Conservation (phyloP, 2,113 vertebrate genomes). For the Peucedramus taeniatus region DNA sequence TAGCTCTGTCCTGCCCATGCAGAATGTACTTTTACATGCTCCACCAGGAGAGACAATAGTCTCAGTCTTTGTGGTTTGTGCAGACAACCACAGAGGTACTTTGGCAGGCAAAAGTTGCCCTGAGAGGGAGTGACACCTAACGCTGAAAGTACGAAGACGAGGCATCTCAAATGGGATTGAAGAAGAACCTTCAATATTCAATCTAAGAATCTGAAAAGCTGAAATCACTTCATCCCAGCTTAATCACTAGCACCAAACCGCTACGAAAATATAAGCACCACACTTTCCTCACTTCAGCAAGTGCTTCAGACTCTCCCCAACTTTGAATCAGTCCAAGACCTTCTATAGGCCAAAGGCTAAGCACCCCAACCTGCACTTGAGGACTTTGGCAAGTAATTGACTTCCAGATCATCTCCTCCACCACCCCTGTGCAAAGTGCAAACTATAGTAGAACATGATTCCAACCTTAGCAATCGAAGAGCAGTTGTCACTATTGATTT, state of each 20-base stretch:
- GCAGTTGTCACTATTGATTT: background rate
- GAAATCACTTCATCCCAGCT: background rate
- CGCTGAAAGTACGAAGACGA: background rate
- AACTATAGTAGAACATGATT: background rate
- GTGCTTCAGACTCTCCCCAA: background rate
- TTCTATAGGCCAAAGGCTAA: background rate
- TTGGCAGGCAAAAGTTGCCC: background rate
- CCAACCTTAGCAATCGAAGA: background rate
- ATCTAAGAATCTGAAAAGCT: background rate
- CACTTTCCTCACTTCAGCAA: background rate
- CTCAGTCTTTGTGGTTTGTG: background rate
- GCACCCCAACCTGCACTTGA: fast-evolving
- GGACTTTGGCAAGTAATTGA: background rate
- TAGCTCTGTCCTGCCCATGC: background rate
- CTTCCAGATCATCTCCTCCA: background rate
- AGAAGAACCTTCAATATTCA: background rate
- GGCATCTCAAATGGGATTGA: background rate
- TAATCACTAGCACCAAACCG: background rate
- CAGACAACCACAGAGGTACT: background rate
- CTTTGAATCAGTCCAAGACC: background rate
- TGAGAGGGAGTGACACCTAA: background rate
- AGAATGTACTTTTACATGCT: background rate
- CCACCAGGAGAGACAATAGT: background rate
- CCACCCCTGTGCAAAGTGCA: background rate
- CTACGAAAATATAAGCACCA: background rate